Conservation (phyloP, 2,888 invertebrate species). For the Cephus rjabovi region DNA sequence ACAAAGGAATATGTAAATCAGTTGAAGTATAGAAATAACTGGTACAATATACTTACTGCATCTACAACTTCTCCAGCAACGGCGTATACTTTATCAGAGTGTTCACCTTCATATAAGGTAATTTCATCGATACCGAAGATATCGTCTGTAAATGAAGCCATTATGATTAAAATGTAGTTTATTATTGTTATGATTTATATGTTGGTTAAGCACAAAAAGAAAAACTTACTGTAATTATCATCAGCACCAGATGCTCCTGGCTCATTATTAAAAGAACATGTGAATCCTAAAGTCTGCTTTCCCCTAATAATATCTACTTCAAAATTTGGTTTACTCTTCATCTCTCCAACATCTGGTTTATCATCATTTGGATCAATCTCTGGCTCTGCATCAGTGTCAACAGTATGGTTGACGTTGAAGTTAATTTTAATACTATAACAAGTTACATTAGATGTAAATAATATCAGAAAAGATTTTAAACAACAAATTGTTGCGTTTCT, state of each 20-base stretch:
- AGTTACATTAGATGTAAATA: conserved; percentile 12
- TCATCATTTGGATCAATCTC: conserved; percentile 74
- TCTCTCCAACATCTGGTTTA: conserved; percentile 82
- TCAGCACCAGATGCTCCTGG: conserved; percentile 72
- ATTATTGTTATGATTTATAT: not conserved
- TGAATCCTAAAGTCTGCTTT: conserved; percentile 82
- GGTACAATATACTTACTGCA: conserved; percentile 75
- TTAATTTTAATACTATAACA: conserved; percentile 77
- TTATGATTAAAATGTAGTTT: not conserved
- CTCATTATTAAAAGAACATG: conserved; percentile 83
- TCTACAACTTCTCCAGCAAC: conserved; percentile 96
- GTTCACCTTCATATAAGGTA: conserved; percentile 88
- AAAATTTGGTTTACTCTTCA: conserved; percentile 93
- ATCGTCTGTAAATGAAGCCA: conserved; percentile 75
- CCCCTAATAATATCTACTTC: conserved; percentile 87
- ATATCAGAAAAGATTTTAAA: not conserved
- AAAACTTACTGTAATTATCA: conserved; percentile 77
- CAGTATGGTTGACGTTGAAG: conserved; percentile 95
- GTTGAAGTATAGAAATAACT: conserved; percentile 4
- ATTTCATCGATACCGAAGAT: conserved; percentile 95
- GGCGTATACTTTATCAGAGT: conserved; percentile 87
- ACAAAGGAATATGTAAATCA: conserved; percentile 11
- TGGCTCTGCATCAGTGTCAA: conserved; percentile 81
- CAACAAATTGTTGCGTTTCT: conserved; percentile 2
- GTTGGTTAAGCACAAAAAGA: conserved; percentile 6